Percentiles rank a stretch among this genome's conserved stretches.
phyloP scores from a whole-genome alignment of 2,797 vertebrate genomes.

The Trichosurus vulpecula region DNA sequence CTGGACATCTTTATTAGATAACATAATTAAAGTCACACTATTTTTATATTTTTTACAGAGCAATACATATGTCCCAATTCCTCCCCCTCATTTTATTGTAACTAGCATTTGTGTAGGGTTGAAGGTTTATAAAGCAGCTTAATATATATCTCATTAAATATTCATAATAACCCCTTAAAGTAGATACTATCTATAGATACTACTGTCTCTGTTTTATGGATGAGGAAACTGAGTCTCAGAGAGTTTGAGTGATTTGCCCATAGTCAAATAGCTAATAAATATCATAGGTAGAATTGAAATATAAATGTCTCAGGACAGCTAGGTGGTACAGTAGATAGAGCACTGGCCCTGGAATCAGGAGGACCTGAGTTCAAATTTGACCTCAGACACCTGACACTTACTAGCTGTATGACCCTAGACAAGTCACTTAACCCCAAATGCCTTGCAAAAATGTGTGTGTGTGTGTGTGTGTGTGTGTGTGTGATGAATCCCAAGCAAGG shows the following conservation, averaged over 20 bases:
- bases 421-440: too few species aligned
- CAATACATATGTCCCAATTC: neutral
- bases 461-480: too few species aligned
- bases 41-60: neutral
- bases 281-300: neutral
- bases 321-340: too few species aligned
- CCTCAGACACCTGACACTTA: too few species aligned
- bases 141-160: neutral
- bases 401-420: too few species aligned
- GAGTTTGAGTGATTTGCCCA: neutral
- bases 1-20: neutral
- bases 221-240: neutral
- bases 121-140: neutral
- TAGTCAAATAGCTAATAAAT: neutral
- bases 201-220: neutral
- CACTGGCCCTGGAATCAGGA: too few species aligned
- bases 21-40: neutral
- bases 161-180: neutral
- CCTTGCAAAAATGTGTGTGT: too few species aligned
- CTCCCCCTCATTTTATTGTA: neutral
- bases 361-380: too few species aligned
- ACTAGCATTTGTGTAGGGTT: neutral
- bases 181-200: too few species aligned
- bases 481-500: neutral
- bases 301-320: too few species aligned